These are phyloP conservation scores for Takifugu ocellatus DNA, from an alignment of 2,797 vertebrate species.

Conservation along the genomic window DNA sequence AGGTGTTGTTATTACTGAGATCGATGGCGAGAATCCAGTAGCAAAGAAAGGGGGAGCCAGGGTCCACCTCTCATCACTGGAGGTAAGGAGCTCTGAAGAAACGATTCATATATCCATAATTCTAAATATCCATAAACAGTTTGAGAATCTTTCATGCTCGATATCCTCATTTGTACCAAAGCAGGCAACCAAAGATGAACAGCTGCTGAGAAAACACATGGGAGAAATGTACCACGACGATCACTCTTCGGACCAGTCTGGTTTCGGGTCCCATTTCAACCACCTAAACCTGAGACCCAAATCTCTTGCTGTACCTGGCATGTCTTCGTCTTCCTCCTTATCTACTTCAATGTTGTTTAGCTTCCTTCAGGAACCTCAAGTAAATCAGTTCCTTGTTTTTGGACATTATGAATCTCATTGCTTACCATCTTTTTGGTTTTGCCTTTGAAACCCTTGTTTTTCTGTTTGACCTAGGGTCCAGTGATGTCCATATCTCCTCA, in stretches of 20 bases:
- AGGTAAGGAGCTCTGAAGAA: slow-evolving; percentile 54
- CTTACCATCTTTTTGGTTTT: background rate
- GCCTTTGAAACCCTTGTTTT: slow-evolving; percentile 7
- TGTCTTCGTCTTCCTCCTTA: slow-evolving; percentile 76
- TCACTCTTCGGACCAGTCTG: slow-evolving; percentile 67
- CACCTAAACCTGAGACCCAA: slow-evolving; percentile 81
- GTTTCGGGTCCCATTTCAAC: slow-evolving; percentile 53
- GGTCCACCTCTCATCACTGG: slow-evolving; percentile 83
- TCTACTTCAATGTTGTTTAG: slow-evolving; percentile 42
- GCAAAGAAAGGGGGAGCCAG: slow-evolving; percentile 71
- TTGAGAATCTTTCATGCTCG: slow-evolving; percentile 1
- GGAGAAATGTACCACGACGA: slow-evolving; percentile 80
- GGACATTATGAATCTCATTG: background rate
- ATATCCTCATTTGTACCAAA: slow-evolving; percentile 19
- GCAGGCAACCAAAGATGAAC: slow-evolving; percentile 71
- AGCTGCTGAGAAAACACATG: slow-evolving; percentile 79
- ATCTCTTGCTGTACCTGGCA: slow-evolving; percentile 88
- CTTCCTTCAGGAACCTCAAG: slow-evolving; percentile 76
- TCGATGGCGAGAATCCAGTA: slow-evolving; percentile 75
- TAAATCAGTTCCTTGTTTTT: slow-evolving; percentile 15
- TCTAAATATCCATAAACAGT: background rate
- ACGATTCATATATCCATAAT: background rate
- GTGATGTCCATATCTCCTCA: slow-evolving; percentile 98
- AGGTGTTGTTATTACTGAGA: slow-evolving; percentile 71
- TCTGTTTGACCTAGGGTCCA: slow-evolving; percentile 67